Percentiles rank a stretch among this genome's conserved stretches.
These are phyloP conservation scores for Poeciliopsis presidionis DNA, from an alignment of 2,797 vertebrate genomes.

Conservation along the genomic window DNA sequence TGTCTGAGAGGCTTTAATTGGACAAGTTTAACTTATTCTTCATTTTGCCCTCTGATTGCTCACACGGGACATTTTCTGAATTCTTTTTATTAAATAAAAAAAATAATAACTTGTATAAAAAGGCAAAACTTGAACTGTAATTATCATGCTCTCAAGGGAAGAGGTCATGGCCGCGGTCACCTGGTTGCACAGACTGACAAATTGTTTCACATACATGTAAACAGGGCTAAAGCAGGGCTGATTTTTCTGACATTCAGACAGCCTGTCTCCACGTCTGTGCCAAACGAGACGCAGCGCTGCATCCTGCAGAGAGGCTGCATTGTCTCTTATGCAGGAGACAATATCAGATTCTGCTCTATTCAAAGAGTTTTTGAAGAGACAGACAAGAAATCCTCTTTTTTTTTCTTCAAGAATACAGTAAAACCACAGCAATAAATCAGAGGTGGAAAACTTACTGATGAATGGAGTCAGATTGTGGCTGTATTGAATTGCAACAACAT, in stretches of 20 bases:
- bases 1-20: background rate
- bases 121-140: background rate
- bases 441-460: slow-evolving; percentile 49
- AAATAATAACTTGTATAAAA: background rate
- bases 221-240: slow-evolving; percentile 55
- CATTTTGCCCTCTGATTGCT: background rate
- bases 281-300: slow-evolving; percentile 55
- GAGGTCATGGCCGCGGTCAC: slow-evolving; percentile 19
- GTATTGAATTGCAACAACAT: slow-evolving; percentile 71
- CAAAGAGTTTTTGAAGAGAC: slow-evolving; percentile 43
- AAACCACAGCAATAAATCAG: slow-evolving; percentile 24
- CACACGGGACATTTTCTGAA: background rate
- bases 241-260: slow-evolving; percentile 62
- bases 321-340: slow-evolving; percentile 51
- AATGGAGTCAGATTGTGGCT: slow-evolving; percentile 42
- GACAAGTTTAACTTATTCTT: background rate
- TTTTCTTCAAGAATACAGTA: slow-evolving; percentile 42
- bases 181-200: slow-evolving; percentile 59
- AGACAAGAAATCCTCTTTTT: slow-evolving; percentile 16
- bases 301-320: slow-evolving; percentile 62
- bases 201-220: slow-evolving; percentile 67
- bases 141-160: slow-evolving; percentile 6
- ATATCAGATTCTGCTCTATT: slow-evolving; percentile 61
- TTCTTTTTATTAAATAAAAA: background rate
- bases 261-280: slow-evolving; percentile 52